phyloP scores from a whole-genome alignment of 2,797 vertebrate genomes.

The Phrynocephalus vlangalii region DNA sequence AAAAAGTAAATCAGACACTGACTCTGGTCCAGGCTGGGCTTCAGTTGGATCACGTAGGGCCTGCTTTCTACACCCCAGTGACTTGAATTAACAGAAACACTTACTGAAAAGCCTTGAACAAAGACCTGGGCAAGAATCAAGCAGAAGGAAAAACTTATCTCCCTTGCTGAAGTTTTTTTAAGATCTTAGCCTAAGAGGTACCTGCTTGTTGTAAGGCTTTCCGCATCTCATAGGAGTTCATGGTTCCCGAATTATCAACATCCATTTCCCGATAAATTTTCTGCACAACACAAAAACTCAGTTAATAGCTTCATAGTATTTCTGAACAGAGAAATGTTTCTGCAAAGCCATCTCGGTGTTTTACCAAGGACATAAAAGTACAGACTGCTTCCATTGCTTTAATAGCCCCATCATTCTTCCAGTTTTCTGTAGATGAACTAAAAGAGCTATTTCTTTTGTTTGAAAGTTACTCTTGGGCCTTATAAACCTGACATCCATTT shows the following conservation, averaged over 20 bases:
- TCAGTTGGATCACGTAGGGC: no score
- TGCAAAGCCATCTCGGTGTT: neutral
- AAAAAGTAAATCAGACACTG: no score
- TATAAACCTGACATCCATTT: neutral
- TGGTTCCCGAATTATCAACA: conserved; percentile 87
- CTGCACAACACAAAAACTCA: conserved; percentile 70
- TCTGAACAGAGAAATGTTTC: neutral
- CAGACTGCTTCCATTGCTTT: neutral
- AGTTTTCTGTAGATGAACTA: neutral
- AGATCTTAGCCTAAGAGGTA: conserved; percentile 51
- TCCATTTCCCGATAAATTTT: conserved; percentile 86
- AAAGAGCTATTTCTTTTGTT: neutral
- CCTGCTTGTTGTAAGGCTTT: conserved; percentile 84
- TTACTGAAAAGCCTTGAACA: neutral
- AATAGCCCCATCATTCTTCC: neutral
- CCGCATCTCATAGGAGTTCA: conserved; percentile 89
- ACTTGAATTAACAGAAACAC: neutral
- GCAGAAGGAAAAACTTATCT: neutral
- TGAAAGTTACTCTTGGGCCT: neutral
- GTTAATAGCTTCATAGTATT: conserved; percentile 12
- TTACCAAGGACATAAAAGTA: neutral
- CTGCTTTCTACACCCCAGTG: neutral
- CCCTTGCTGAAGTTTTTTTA: neutral
- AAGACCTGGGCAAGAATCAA: neutral
- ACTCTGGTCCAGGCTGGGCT: no score